phyloP scores from a whole-genome alignment of 2,113 vertebrate genomes.

The Euleptes europaea region DNA sequence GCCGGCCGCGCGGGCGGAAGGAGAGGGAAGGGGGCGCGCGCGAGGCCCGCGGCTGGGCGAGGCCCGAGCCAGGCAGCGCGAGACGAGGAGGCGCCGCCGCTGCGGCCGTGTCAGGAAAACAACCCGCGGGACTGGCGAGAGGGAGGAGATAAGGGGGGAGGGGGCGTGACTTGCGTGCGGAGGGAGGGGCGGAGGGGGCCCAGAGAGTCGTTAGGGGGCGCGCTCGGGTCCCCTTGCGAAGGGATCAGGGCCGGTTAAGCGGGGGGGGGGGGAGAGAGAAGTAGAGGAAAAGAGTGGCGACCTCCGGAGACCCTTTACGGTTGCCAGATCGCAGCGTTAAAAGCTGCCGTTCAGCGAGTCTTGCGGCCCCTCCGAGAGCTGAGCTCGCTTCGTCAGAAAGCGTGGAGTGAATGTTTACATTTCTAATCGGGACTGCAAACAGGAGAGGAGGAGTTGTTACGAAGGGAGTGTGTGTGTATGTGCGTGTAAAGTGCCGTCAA shows the following conservation, averaged over 20 bases:
- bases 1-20: neutral
- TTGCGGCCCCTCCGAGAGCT: no score
- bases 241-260: fast-evolving
- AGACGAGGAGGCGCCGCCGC: neutral
- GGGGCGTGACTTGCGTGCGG: neutral
- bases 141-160: neutral
- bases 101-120: neutral
- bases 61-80: neutral
- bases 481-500: no score
- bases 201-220: neutral
- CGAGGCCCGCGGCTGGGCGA: neutral
- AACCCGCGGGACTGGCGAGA: neutral
- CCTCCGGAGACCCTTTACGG: neutral
- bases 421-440: no score
- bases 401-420: no score
- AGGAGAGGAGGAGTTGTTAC: no score
- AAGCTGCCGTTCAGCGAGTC: no score
- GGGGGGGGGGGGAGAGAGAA: neutral
- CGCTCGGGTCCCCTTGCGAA: neutral
- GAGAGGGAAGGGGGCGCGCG: neutral
- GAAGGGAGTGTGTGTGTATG: no score
- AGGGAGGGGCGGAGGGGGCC: no score
- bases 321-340: no score
- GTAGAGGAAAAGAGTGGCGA: fast-evolving
- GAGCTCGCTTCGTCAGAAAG: no score